Conservation (phyloP, 2,797 vertebrate genomes). For the Sebastes umbrosus region DNA sequence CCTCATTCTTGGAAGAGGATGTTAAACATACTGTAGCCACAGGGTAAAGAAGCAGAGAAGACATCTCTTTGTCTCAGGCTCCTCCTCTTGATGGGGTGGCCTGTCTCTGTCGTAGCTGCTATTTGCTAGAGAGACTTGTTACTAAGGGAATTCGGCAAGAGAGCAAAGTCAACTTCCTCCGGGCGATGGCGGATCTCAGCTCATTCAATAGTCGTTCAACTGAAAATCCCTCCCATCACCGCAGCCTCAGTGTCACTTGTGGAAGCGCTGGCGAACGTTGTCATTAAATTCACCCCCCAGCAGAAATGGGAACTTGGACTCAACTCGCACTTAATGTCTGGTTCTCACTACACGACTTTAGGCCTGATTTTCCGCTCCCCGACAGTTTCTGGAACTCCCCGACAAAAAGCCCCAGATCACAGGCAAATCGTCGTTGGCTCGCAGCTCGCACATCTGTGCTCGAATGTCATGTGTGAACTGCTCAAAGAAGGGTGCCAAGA, state of each 20-base stretch:
- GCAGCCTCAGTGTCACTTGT: neutral
- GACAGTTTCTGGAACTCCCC: too few species aligned
- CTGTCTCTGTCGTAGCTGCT: constrained; percentile 44
- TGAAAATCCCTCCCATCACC: constrained; percentile 39
- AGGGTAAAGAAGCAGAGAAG: constrained; percentile 68
- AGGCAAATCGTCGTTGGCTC: too few species aligned
- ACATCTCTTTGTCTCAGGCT: constrained; percentile 71
- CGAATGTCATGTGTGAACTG: too few species aligned
- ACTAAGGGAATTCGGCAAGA: constrained; percentile 38
- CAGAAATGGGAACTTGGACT: too few species aligned
- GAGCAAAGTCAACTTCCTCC: constrained; percentile 39
- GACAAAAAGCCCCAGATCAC: too few species aligned
- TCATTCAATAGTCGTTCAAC: constrained; percentile 22
- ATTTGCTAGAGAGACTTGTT: constrained; percentile 49
- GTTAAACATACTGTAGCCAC: constrained; percentile 61
- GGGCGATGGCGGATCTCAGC: constrained; percentile 40
- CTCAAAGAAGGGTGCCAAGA: too few species aligned
- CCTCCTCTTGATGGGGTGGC: constrained; percentile 46
- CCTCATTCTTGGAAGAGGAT: constrained; percentile 69
- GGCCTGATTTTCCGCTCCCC: too few species aligned
- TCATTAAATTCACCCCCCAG: neutral
- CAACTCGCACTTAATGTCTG: too few species aligned
- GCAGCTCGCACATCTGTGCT: too few species aligned
- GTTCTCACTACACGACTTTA: too few species aligned
- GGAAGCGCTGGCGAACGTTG: neutral